Conservation (phyloP, 2,797 vertebrate genomes). For the Silurus lanzhouensis region DNA sequence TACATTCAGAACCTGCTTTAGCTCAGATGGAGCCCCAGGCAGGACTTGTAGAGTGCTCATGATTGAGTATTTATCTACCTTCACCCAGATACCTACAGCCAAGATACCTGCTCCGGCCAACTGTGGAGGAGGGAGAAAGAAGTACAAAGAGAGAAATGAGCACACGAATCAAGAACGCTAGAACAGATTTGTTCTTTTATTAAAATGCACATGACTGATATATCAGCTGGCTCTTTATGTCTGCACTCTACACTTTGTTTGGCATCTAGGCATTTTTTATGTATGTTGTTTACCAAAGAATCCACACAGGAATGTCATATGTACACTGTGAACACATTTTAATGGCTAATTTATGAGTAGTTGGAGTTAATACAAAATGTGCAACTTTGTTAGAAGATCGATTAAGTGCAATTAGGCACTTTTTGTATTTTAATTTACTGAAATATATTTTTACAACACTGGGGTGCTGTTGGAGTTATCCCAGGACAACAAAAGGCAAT, state of each 20-base stretch:
- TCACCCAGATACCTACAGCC: constrained; percentile 82
- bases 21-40: constrained; percentile 49
- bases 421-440: neutral
- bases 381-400: neutral
- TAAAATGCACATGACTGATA: neutral
- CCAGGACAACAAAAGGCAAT: no score
- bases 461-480: no score
- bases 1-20: constrained; percentile 75
- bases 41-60: constrained; percentile 66
- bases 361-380: constrained; percentile 1
- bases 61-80: constrained; percentile 79
- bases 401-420: neutral
- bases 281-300: neutral
- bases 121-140: constrained; percentile 58
- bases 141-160: neutral
- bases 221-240: neutral
- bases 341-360: neutral
- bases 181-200: neutral
- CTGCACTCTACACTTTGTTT: neutral
- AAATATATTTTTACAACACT: neutral
- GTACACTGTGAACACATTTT: neutral
- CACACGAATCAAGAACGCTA: neutral
- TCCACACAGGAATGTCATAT: neutral
- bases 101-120: constrained; percentile 75
- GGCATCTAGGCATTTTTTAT: neutral